Conservation (phyloP, 2,888 invertebrate species). For the Eristalis intricaria region DNA sequence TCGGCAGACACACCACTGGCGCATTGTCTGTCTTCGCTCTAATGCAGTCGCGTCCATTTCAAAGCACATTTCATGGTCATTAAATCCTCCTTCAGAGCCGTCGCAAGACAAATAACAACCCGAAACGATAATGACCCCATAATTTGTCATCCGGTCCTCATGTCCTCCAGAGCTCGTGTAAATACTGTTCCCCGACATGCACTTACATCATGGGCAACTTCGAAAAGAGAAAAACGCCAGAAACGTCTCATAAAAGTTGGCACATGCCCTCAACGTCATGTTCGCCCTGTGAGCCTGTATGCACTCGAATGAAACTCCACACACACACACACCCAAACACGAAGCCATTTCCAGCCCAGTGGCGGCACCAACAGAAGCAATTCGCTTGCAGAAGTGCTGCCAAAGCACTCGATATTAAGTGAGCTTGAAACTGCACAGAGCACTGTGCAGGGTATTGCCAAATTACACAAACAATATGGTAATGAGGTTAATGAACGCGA, state of each 20-base stretch:
- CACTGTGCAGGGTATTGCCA: constrained; percentile 33
- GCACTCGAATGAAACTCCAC: neutral
- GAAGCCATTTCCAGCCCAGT: neutral
- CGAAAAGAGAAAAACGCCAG: neutral
- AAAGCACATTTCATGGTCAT: constrained; percentile 49
- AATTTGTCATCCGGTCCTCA: constrained; percentile 45
- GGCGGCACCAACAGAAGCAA: neutral
- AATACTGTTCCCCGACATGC: constrained; percentile 25
- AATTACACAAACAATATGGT: constrained; percentile 58
- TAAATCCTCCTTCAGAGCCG: constrained; percentile 30
- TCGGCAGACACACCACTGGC: neutral
- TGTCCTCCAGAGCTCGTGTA: constrained; percentile 11
- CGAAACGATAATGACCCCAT: constrained; percentile 60
- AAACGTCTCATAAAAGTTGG: constrained; percentile 47
- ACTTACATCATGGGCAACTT: constrained; percentile 7
- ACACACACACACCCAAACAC: neutral
- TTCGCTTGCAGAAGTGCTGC: constrained; percentile 16
- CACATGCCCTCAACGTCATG: constrained; percentile 10
- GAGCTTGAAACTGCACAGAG: constrained; percentile 18
- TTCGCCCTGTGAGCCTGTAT: neutral
- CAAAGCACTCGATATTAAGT: constrained; percentile 43
- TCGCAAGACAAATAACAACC: constrained; percentile 25
- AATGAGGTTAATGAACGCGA: constrained; percentile 70
- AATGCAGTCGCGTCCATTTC: constrained; percentile 30
- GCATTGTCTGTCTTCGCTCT: neutral